Base-by-base conservation (phyloP, 30 jellyfish, hydroid and myxozoan genomes). In the Hydra vulgaris region DNA sequence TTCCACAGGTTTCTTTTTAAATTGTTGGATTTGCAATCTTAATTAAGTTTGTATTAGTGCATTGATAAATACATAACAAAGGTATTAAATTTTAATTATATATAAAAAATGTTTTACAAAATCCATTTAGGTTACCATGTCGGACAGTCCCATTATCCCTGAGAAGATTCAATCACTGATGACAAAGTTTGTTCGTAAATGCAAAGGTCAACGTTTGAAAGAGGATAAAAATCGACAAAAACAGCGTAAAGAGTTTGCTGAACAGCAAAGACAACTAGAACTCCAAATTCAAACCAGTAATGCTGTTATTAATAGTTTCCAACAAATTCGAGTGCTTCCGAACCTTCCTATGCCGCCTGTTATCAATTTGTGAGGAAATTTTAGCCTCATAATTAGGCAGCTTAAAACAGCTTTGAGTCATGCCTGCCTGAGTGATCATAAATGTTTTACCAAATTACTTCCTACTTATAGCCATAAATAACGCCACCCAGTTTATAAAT, bases 41-140 rank as follows among this genome's bases (percentile, higher is more conserved):
- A n/a, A n/a, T n/a, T n/a, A n/a, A n/a, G n/a, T n/a, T n/a, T n/a
- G n/a, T n/a, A n/a, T n/a, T n/a, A n/a, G n/a, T n/a, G n/a, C n/a
- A n/a, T n/a, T n/a, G n/a, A n/a, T n/a, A n/a, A n/a, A n/a, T n/a
- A n/a, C n/a, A n/a, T n/a, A n/a, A n/a, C n/a, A n/a, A n/a, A n/a
- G n/a, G n/a, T n/a, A n/a, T n/a, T n/a, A n/a, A n/a, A n/a, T n/a
- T n/a, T n/a, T n/a, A n/a, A n/a, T n/a, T n/a, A n/a, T n/a, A n/a
- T n/a, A n/a, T n/a, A n/a, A n/a, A n/a, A n/a, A n/a, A n/a, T n/a
- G n/a, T n/a, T n/a, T n/a, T n/a, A n/a, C n/a, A n/a, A n/a, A n/a
- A n/a, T n/a, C n/a, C n/a, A n/a, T 40, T 40, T 24, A 92, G 98
- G 98, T 92, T 0, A 87, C 98, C 52, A 92, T 87, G 96, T 92